Conservation (phyloP, 2,113 vertebrate species). For the Chelonoidis abingdonii region DNA sequence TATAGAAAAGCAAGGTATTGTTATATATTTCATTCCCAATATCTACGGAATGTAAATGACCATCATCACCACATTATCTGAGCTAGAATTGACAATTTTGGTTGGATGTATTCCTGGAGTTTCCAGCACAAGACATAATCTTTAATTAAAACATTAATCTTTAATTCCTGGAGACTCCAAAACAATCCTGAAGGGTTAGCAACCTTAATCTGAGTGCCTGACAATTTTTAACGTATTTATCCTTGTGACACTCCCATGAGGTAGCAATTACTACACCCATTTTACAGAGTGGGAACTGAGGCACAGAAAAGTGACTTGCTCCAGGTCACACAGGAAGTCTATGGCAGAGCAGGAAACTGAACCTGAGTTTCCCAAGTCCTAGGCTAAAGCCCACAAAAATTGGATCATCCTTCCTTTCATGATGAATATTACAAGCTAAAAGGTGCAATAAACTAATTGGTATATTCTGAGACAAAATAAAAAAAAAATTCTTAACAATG, state of each 20-base stretch:
- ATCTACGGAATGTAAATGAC: accelerated
- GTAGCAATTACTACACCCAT: not conserved
- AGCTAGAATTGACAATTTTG: too few species aligned
- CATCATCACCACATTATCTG: not conserved
- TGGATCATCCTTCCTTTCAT: not conserved
- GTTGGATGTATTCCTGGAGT: too few species aligned
- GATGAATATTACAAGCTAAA: not conserved
- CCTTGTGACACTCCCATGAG: not conserved
- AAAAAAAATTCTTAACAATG: not conserved
- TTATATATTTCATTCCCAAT: not conserved
- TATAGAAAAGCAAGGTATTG: not conserved
- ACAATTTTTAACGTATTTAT: not conserved
- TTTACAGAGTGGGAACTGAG: not conserved
- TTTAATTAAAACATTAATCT: too few species aligned
- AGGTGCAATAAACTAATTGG: not conserved
- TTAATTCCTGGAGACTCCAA: too few species aligned
- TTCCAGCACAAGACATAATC: too few species aligned
- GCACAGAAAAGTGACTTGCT: not conserved
- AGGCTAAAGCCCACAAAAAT: not conserved
- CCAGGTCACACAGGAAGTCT: not conserved
- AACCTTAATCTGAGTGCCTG: not conserved
- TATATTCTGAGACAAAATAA: not conserved
- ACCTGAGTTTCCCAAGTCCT: not conserved
- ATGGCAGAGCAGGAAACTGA: not conserved
- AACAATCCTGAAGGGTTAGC: too few species aligned